These are phyloP conservation scores for Lomographa bimaculata DNA, from an alignment of 2,888 invertebrate genomes.

Conservation along the genomic window DNA sequence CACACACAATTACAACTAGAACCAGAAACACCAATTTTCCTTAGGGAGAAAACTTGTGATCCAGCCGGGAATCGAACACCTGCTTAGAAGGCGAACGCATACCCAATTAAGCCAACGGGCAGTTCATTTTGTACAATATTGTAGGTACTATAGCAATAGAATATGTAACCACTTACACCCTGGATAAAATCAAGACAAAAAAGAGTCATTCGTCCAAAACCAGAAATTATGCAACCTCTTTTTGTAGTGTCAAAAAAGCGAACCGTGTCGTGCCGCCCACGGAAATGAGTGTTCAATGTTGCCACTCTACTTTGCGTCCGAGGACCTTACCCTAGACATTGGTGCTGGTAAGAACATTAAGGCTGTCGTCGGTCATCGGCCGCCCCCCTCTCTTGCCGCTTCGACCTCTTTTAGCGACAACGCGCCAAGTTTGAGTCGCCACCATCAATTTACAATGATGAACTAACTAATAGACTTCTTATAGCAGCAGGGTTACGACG, in stretches of 20 bases:
- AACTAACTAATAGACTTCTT: constrained; percentile 42
- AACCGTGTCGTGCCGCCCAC: constrained; percentile 61
- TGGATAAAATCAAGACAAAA: constrained; percentile 22
- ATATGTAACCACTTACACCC: too few species aligned
- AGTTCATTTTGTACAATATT: too few species aligned
- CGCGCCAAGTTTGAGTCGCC: constrained; percentile 56
- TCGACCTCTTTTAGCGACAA: constrained; percentile 68
- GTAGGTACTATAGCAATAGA: too few species aligned
- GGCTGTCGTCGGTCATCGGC: constrained; percentile 76
- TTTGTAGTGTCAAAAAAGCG: constrained; percentile 49
- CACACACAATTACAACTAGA: too few species aligned
- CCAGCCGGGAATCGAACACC: too few species aligned
- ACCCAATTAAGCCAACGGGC: too few species aligned
- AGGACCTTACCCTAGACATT: constrained; percentile 80
- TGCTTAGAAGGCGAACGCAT: too few species aligned
- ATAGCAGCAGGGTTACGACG: constrained; percentile 47
- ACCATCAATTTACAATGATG: constrained; percentile 44
- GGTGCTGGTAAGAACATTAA: constrained; percentile 57
- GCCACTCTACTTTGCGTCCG: constrained; percentile 55
- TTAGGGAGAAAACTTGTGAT: too few species aligned
- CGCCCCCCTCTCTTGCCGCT: constrained; percentile 58
- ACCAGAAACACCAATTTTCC: too few species aligned
- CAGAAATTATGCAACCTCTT: constrained; percentile 58
- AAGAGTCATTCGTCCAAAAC: constrained; percentile 25
- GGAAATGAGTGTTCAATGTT: constrained; percentile 46